phyloP scores from a whole-genome alignment of 2,113 vertebrate genomes.

The Alexandromys fortis region DNA sequence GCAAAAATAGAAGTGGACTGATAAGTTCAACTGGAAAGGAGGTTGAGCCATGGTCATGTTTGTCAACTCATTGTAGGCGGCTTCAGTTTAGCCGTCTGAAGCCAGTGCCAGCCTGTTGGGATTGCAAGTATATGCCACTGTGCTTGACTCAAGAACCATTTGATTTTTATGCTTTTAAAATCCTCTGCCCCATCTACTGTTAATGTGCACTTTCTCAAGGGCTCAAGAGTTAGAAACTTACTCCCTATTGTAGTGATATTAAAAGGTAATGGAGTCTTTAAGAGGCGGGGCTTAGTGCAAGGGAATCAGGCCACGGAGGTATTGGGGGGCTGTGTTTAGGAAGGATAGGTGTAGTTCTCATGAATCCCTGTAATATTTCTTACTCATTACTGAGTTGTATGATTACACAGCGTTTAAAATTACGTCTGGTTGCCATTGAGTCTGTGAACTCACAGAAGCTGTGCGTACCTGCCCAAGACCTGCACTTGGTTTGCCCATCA shows the following conservation, averaged over 20 bases:
- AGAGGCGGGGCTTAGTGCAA: too few species aligned
- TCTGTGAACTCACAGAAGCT: neutral
- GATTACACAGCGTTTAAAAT: neutral
- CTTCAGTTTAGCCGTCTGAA: neutral
- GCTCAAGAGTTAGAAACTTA: neutral
- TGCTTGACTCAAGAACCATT: neutral
- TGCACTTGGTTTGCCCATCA: too few species aligned
- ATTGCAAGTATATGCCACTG: neutral
- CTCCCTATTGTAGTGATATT: neutral
- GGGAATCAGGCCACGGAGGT: neutral
- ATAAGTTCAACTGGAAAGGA: neutral
- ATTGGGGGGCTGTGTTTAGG: neutral
- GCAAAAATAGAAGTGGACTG: conserved; percentile 21
- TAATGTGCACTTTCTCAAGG: neutral
- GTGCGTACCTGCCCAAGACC: neutral
- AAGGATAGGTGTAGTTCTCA: neutral
- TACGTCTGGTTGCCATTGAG: neutral
- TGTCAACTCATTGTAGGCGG: neutral
- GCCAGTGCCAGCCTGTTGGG: neutral
- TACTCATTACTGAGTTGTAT: neutral
- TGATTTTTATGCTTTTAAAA: conserved; percentile 18
- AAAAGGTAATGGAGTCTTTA: neutral
- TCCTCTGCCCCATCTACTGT: neutral
- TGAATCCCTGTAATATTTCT: neutral
- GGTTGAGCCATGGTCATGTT: neutral